A percentile compares a stretch with the other conserved stretches of the same genome.
Conservation (phyloP, 2,797 vertebrate species). For the Periparus ater region DNA sequence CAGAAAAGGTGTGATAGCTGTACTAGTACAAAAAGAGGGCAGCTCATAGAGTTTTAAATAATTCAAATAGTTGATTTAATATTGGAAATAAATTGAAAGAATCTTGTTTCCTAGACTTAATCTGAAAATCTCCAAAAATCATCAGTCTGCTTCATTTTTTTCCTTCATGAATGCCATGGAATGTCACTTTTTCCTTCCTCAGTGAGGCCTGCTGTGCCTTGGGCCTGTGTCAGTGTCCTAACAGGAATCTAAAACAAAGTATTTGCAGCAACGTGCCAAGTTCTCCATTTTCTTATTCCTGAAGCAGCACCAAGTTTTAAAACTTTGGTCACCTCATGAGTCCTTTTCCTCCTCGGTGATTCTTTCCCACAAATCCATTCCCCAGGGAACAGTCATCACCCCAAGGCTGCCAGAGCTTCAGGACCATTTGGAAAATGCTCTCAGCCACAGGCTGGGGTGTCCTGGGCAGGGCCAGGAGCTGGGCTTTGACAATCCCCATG, state of each 20-base stretch:
- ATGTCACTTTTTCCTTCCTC: neutral
- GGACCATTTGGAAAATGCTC: neutral
- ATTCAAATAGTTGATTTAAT: neutral
- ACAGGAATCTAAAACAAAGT: neutral
- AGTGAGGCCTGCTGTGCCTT: neutral
- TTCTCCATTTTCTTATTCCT: neutral
- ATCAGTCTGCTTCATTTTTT: neutral
- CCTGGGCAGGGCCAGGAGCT: neutral
- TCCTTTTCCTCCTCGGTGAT: neutral
- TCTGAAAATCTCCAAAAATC: neutral
- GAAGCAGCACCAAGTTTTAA: neutral
- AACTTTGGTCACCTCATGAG: neutral
- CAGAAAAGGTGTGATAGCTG: neutral
- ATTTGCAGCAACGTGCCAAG: neutral
- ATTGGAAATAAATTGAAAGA: neutral
- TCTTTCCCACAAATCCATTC: neutral
- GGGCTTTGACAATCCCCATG: neutral
- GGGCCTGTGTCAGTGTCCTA: neutral
- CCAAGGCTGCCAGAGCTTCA: neutral
- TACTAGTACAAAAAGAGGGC: neutral
- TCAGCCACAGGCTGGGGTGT: neutral
- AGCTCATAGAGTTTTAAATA: neutral
- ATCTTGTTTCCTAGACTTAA: neutral
- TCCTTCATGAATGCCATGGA: neutral
- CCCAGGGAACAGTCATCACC: neutral